Conservation (phyloP, 1,140 invertebrate species). For the Pachypeltis micranthus region DNA sequence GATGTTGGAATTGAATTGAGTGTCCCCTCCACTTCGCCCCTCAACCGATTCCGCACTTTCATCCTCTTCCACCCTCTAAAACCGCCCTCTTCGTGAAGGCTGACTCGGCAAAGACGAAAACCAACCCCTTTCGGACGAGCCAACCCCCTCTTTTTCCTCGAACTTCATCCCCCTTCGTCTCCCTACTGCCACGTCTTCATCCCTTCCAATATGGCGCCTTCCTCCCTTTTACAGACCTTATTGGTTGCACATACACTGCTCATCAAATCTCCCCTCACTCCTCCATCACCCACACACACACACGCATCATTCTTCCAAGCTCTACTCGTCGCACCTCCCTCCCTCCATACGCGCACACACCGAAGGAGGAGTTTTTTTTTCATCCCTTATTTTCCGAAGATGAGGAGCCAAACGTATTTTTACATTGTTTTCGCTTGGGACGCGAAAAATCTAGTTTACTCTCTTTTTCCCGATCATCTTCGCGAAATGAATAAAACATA, state of each 20-base stretch:
- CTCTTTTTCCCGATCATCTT: constrained; percentile 2
- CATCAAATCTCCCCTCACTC: constrained; percentile 15
- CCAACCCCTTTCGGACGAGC: no score
- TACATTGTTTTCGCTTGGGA: constrained; percentile 1
- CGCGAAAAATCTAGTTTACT: constrained; percentile 1
- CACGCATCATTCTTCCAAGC: neutral
- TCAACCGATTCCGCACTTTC: neutral
- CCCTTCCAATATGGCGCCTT: constrained; percentile 15
- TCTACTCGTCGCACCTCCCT: neutral
- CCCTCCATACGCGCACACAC: no score
- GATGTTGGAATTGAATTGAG: constrained; percentile 13
- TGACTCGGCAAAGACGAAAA: constrained; percentile 15
- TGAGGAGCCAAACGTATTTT: neutral
- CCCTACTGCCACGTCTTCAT: constrained; percentile 7
- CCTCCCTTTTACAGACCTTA: constrained; percentile 18
- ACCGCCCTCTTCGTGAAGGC: constrained; percentile 17
- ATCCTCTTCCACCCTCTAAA: neutral
- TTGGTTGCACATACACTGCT: constrained; percentile 23
- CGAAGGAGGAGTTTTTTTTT: no score
- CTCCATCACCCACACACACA: neutral
- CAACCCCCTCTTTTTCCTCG: constrained; percentile 10
- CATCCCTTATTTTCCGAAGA: neutral
- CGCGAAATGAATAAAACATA: constrained; percentile 1
- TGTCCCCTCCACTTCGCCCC: constrained; percentile 10
- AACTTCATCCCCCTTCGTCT: no score